Evolutionary conservation across 2,113 vertebrate genomes (phyloP).

Genomic region (Oreochromis tanganicae): DNA sequence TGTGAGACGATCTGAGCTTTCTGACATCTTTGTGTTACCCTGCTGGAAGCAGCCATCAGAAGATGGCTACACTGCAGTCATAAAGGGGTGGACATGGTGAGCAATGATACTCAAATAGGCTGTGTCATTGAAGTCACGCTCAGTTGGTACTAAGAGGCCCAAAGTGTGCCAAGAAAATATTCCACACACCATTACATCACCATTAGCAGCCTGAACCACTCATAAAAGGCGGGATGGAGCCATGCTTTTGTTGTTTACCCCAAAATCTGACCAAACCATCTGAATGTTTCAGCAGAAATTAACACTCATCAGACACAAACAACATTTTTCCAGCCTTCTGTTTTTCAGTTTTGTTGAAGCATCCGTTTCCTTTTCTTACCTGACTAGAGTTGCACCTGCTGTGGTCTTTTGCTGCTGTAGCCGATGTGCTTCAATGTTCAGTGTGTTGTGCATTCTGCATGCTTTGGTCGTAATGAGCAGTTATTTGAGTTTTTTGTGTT

Average conservation of each 20-base stretch:
- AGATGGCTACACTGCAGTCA: background rate
- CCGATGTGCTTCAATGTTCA: background rate
- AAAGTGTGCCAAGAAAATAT: background rate
- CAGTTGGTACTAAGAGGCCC: background rate
- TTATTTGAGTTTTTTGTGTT: background rate
- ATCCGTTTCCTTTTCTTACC: background rate
- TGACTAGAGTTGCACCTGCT: background rate
- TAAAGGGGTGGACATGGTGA: background rate
- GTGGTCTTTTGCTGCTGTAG: background rate
- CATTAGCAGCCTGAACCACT: background rate
- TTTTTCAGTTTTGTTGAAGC: background rate
- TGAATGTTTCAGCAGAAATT: background rate
- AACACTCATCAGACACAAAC: background rate
- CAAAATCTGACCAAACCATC: background rate
- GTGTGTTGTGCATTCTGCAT: background rate
- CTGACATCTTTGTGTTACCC: background rate
- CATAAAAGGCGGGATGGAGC: background rate
- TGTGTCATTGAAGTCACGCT: background rate
- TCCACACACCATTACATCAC: background rate
- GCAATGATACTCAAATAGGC: background rate
- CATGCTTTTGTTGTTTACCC: background rate
- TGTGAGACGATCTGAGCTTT: background rate
- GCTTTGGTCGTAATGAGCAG: background rate
- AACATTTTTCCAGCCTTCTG: background rate
- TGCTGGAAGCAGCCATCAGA: background rate